These are phyloP conservation scores for Dendrolimus pini DNA, from an alignment of 2,888 invertebrate species.

Conservation along the genomic window DNA sequence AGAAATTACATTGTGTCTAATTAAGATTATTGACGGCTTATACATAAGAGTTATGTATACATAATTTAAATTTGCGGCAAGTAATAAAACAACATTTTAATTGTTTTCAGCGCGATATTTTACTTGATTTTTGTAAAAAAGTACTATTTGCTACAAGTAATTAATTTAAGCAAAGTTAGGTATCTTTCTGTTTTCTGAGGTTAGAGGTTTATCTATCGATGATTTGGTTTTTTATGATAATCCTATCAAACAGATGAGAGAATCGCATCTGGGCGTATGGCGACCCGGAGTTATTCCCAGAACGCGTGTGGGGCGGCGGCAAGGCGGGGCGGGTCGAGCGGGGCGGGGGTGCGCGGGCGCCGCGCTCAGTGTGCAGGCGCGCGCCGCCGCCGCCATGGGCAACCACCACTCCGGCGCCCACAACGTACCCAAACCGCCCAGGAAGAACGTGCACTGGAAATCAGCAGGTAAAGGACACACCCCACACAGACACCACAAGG, in stretches of 20 bases:
- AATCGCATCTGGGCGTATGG: constrained; percentile 46
- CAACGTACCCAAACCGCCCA: constrained; percentile 76
- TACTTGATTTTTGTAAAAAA: too few species aligned
- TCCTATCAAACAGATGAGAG: constrained; percentile 59
- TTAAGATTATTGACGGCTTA: too few species aligned
- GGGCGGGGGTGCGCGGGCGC: constrained; percentile 33
- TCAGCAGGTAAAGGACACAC: constrained; percentile 82
- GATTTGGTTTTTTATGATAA: too few species aligned
- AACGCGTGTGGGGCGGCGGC: constrained; percentile 28
- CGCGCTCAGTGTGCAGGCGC: constrained; percentile 66
- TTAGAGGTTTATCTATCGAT: too few species aligned
- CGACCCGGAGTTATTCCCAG: constrained; percentile 59
- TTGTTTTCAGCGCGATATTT: too few species aligned
- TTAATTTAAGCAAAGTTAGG: too few species aligned
- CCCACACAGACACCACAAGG: constrained; percentile 13
- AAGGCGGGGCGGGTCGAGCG: constrained; percentile 28
- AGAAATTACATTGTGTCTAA: too few species aligned
- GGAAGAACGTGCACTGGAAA: constrained; percentile 90
- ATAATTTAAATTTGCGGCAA: too few species aligned
- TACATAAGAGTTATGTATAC: too few species aligned
- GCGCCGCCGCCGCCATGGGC: constrained; percentile 74
- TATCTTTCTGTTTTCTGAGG: too few species aligned
- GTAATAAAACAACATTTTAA: too few species aligned
- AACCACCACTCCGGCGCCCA: constrained; percentile 70
- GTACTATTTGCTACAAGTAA: too few species aligned